Evolutionary conservation across 2,113 vertebrate species (phyloP).

Genomic region (Saccopteryx bilineata): DNA sequence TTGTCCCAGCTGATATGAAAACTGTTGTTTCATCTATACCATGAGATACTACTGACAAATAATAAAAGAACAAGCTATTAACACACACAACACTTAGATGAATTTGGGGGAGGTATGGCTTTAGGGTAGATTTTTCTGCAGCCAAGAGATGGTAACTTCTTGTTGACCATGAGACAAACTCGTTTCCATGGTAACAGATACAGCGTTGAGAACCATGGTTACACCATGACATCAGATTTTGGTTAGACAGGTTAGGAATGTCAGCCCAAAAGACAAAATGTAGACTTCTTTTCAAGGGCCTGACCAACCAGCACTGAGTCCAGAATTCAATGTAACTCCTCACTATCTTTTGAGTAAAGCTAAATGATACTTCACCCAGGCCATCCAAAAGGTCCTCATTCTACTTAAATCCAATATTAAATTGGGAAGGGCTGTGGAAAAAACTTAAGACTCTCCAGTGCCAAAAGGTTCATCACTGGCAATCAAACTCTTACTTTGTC

Average conservation of each 20-base stretch:
- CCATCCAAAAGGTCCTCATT: slow-evolving; percentile 32
- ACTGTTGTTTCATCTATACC: not conserved
- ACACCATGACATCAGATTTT: slow-evolving; percentile 90
- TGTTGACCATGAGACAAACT: slow-evolving; percentile 91
- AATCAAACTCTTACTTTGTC: not conserved
- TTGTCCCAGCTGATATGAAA: slow-evolving; percentile 91
- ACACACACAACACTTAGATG: not conserved
- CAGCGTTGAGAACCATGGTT: slow-evolving; percentile 91
- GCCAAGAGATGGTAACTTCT: slow-evolving; percentile 89
- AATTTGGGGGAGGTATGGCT: slow-evolving; percentile 88
- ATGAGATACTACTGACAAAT: not conserved
- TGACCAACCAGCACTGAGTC: slow-evolving; percentile 89
- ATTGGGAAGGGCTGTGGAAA: not conserved
- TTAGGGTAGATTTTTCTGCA: slow-evolving; percentile 90
- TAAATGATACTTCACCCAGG: slow-evolving; percentile 92
- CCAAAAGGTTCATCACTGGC: not conserved
- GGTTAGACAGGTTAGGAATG: slow-evolving; percentile 89
- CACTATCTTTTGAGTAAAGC: slow-evolving; percentile 90
- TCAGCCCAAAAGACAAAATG: slow-evolving; percentile 92
- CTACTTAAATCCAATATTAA: not conserved
- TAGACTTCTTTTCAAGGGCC: slow-evolving; percentile 89
- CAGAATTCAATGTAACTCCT: slow-evolving; percentile 90
- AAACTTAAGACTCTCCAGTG: not conserved
- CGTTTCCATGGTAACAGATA: slow-evolving; percentile 88
- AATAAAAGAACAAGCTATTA: not conserved